phyloP scores from a whole-genome alignment of 2,797 vertebrate genomes.

The Podarcis siculus region DNA sequence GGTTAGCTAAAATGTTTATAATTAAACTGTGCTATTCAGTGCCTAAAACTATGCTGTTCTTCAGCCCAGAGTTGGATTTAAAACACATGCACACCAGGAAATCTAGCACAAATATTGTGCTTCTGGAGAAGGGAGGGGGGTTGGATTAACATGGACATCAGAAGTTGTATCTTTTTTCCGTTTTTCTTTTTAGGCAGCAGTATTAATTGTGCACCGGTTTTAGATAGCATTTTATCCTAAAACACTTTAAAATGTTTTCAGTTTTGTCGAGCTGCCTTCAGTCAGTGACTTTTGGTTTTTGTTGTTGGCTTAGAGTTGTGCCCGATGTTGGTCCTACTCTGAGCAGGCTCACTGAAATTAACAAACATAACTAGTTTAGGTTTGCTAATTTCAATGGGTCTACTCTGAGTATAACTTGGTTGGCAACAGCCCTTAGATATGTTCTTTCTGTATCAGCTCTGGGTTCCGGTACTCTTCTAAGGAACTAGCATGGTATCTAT shows the following conservation, averaged over 20 bases:
- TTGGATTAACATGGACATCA: neutral
- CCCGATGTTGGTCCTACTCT: too few species aligned
- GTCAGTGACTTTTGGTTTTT: neutral
- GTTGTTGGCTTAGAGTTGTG: neutral
- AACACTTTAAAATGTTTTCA: neutral
- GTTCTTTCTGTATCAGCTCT: neutral
- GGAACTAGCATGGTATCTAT: neutral
- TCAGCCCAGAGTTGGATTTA: conserved; percentile 37
- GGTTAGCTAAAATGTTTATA: conserved; percentile 74
- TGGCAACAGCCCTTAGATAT: too few species aligned
- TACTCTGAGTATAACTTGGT: too few species aligned
- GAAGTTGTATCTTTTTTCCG: neutral
- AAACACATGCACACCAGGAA: conserved; percentile 32
- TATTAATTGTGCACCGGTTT: neutral
- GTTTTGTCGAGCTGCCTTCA: neutral
- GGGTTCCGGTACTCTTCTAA: neutral
- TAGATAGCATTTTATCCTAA: neutral
- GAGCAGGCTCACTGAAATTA: too few species aligned
- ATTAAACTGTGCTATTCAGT: conserved; percentile 70
- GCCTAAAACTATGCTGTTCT: conserved; percentile 48
- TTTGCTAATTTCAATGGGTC: too few species aligned
- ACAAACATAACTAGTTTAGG: too few species aligned
- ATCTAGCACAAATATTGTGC: conserved; percentile 39
- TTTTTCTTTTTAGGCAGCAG: neutral
- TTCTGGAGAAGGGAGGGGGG: conserved; percentile 33